Conservation (phyloP, 2,888 invertebrate species). For the Conistra vaccinii region DNA sequence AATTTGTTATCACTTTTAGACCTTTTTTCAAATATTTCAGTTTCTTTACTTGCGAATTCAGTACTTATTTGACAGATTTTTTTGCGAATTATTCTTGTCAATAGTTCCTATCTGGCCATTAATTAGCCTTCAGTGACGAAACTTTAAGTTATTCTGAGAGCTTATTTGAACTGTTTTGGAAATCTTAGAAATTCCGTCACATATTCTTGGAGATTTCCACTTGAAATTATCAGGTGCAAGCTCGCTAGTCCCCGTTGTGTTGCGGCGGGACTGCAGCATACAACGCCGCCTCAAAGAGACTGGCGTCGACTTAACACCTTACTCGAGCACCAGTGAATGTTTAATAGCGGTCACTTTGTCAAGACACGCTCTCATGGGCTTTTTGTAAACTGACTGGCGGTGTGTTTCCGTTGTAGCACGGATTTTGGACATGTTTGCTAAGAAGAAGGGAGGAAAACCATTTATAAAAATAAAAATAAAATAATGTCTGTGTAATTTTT, state of each 20-base stretch:
- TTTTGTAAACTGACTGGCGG: constrained; percentile 79
- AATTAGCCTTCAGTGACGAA: not conserved
- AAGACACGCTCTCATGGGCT: constrained; percentile 82
- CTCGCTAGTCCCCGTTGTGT: constrained; percentile 33
- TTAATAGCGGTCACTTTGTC: constrained; percentile 89
- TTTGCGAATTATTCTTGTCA: not conserved
- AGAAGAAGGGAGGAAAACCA: no score
- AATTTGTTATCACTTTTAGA: not conserved
- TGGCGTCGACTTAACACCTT: constrained; percentile 77
- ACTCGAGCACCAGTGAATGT: constrained; percentile 82
- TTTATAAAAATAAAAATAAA: no score
- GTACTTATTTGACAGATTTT: not conserved
- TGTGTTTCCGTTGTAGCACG: constrained; percentile 73
- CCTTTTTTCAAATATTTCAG: not conserved
- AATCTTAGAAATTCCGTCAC: constrained; percentile 32
- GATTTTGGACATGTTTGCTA: not conserved
- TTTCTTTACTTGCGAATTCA: not conserved
- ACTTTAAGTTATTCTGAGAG: not conserved
- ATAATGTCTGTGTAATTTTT: no score
- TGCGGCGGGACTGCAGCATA: constrained; percentile 53
- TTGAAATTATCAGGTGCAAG: constrained; percentile 65
- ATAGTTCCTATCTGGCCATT: not conserved
- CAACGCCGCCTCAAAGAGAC: constrained; percentile 67
- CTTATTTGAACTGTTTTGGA: not conserved
- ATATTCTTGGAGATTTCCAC: constrained; percentile 48